Evolutionary conservation across 2,797 vertebrate genomes (phyloP).

Genomic region (Catamblyrhynchus diadema): DNA sequence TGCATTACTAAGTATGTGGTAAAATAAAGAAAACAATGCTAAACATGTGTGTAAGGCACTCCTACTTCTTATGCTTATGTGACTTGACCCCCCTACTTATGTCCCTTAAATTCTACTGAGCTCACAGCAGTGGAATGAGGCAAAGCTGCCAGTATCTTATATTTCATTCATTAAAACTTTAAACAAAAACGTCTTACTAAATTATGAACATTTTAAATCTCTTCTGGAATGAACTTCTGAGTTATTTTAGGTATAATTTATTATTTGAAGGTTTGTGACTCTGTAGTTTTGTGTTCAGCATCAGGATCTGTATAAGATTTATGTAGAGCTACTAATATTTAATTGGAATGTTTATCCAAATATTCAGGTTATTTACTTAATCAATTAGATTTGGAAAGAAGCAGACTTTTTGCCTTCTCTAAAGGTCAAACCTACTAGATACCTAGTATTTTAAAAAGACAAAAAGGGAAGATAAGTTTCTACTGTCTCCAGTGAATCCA

Average conservation of each 20-base stretch:
- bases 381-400: neutral
- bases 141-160: constrained; percentile 32
- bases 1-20: neutral
- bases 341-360: constrained; percentile 8
- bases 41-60: neutral
- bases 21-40: neutral
- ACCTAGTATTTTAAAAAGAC: neutral
- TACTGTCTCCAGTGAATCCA: neutral
- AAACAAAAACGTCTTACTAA: constrained; percentile 15
- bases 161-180: constrained; percentile 18
- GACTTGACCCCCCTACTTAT: neutral
- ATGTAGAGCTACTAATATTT: neutral
- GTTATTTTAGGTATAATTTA: constrained; percentile 9
- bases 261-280: neutral
- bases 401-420: neutral
- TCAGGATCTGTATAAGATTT: neutral
- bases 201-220: constrained; percentile 21
- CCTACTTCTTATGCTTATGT: neutral
- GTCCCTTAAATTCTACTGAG: neutral
- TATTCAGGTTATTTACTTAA: constrained; percentile 13
- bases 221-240: neutral
- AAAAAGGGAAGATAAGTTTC: neutral
- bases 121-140: constrained; percentile 37
- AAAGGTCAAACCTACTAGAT: neutral
- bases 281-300: neutral